phyloP scores from a whole-genome alignment of 2,113 vertebrate species.

The Dromaius novaehollandiae region DNA sequence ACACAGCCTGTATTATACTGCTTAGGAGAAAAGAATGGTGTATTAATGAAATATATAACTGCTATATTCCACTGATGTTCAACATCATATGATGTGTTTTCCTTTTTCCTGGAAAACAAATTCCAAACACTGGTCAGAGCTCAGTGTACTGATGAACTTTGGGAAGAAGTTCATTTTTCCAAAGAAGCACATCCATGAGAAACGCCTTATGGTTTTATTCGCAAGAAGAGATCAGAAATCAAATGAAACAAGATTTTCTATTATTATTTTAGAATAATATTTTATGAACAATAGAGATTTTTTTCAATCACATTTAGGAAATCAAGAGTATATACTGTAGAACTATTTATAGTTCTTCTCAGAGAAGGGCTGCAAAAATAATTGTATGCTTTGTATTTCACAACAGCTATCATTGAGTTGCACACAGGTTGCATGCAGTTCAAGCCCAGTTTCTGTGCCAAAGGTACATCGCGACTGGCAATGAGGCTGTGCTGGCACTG shows the following conservation, averaged over 20 bases:
- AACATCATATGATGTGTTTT: background rate
- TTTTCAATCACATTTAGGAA: background rate
- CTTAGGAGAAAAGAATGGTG: constrained; percentile 11
- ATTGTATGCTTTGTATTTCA: background rate
- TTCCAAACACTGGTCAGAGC: background rate
- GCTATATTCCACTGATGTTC: background rate
- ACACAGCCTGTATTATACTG: background rate
- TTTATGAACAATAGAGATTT: background rate
- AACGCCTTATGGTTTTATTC: background rate
- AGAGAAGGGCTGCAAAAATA: background rate
- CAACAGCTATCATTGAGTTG: background rate
- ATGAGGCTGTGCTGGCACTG: background rate
- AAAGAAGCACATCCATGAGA: background rate
- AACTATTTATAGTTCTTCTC: background rate
- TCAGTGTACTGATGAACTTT: background rate
- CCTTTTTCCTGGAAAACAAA: constrained; percentile 21
- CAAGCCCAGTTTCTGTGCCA: background rate
- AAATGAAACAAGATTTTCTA: background rate
- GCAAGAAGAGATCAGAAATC: background rate
- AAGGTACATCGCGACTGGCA: background rate
- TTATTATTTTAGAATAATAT: background rate
- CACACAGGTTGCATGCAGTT: background rate
- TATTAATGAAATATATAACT: background rate
- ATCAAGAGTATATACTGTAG: background rate
- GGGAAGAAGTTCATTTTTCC: background rate